Evolutionary conservation across 1,140 invertebrate genomes (phyloP).

Genomic region (Pomacea maculata): DNA sequence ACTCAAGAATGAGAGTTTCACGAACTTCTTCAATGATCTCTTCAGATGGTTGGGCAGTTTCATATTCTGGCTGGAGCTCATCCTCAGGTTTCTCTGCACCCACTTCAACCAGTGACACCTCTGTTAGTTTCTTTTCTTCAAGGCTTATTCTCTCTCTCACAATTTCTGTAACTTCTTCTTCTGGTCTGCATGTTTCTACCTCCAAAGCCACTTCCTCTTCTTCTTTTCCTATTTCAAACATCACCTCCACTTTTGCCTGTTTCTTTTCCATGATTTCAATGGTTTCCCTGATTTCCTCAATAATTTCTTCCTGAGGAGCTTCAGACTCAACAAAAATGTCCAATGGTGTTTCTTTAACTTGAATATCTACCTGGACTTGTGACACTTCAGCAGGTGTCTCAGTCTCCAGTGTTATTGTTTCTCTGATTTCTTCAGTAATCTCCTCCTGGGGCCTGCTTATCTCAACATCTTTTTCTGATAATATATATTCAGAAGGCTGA

Average conservation of each 20-base stretch:
- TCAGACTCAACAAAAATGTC: conserved; percentile 26
- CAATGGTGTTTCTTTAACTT: conserved; percentile 21
- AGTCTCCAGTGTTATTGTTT: conserved; percentile 30
- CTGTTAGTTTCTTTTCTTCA: conserved; percentile 26
- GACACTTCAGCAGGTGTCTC: conserved; percentile 14
- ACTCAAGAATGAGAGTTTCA: conserved; percentile 27
- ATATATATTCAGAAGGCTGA: conserved; percentile 22
- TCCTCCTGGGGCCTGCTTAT: conserved; percentile 30
- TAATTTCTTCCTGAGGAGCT: conserved; percentile 30
- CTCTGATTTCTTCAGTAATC: conserved; percentile 34
- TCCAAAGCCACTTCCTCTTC: conserved; percentile 26
- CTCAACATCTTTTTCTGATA: conserved; percentile 22
- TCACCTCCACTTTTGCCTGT: conserved; percentile 25
- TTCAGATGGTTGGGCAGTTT: conserved; percentile 34
- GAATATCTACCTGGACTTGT: conserved; percentile 14
- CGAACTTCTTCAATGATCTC: conserved; percentile 31
- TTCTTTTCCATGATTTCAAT: conserved; percentile 27
- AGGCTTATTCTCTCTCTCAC: conserved; percentile 26
- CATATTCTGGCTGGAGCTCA: conserved; percentile 13
- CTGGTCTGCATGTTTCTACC: conserved; percentile 24
- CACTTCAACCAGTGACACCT: conserved; percentile 18
- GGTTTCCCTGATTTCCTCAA: conserved; percentile 35
- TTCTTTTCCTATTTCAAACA: conserved; percentile 19
- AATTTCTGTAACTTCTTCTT: conserved; percentile 27
- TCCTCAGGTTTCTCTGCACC: conserved; percentile 6